phyloP scores from a whole-genome alignment of 1,140 invertebrate genomes.

The Pentalonia nigronervosa region DNA sequence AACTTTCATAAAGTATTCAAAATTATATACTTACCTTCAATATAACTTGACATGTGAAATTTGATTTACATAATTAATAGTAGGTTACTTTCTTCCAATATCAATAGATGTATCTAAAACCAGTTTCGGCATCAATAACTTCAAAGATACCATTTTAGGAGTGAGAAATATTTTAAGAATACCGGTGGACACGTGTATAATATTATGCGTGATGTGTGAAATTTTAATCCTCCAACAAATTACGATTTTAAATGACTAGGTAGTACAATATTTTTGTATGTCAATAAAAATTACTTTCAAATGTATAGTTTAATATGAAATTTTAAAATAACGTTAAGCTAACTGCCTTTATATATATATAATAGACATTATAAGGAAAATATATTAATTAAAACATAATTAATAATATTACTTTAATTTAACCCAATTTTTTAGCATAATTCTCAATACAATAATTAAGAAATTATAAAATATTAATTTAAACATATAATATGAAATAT shows the following conservation, averaged over 20 bases:
- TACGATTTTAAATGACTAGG: not conserved
- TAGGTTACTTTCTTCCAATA: not conserved
- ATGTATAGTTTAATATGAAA: not conserved
- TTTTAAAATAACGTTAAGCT: not conserved
- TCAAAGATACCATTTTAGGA: not conserved
- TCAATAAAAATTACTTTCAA: not conserved
- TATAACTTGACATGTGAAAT: not conserved
- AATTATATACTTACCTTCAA: not conserved
- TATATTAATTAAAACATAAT: not conserved
- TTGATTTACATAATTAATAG: conserved; percentile 12
- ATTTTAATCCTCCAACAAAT: not conserved
- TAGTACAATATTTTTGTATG: not conserved
- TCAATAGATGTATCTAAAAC: not conserved
- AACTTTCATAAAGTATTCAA: not conserved
- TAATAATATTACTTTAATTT: not conserved
- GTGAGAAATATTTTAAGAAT: not conserved
- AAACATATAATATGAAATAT: not conserved
- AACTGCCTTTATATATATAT: not conserved
- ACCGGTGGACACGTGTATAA: not conserved
- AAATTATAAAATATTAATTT: too few species aligned
- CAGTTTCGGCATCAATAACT: conserved; percentile 3
- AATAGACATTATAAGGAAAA: not conserved
- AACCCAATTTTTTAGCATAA: not conserved
- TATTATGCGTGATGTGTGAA: not conserved
- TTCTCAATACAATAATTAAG: not conserved